Evolutionary conservation across 1,140 invertebrate species (phyloP), one percentile per base, ranked within the genome.

Genomic region (Microplitis mediator): DNA sequence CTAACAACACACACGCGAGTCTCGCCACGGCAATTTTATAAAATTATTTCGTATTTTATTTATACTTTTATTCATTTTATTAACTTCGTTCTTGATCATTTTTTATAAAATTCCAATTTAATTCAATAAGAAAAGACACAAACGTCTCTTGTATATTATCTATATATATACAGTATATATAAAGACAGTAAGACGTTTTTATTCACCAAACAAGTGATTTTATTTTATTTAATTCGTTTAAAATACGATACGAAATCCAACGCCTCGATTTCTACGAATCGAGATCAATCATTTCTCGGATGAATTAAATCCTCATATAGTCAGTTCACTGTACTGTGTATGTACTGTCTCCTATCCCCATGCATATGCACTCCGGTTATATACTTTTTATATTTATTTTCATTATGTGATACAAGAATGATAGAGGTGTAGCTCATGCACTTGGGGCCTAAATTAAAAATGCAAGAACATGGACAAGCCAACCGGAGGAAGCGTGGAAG

Each of bases 11-110:
- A 32, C 65, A 54, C 63, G 73, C 54, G 39, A 69, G 64, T 36
- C 77, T 79, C 74, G 77, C 73, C 75, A 76, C 77, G 77, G 16
- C 75, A 72, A 72, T 72, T 65, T 60, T 52, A 72, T 72, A 66
- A 45, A 71, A 35, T 31, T 36, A 60, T 35, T 60, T 56, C 66
- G 51, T 60, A 39, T 23, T 54, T 31, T n/a, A 23, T 23, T 23
- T 23, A 23, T 23, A 23, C 23, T 23, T 52, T 39, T 36, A 60
- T 69, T 74, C 74, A 74, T 69, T 77, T 34, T 72, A 65, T 69
- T 54, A 66, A 50, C 4, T 14, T 35, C 34, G 8, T 36, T 54
- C 23, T 35, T 36, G 62, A 32, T 31, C 14, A 50, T 69, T 70
- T 65, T 35, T 16, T 35, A 45, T 39, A 6, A 51, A 31, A 36